Conservation (phyloP, 2,113 vertebrate species). For the Potamarius usumacintae region DNA sequence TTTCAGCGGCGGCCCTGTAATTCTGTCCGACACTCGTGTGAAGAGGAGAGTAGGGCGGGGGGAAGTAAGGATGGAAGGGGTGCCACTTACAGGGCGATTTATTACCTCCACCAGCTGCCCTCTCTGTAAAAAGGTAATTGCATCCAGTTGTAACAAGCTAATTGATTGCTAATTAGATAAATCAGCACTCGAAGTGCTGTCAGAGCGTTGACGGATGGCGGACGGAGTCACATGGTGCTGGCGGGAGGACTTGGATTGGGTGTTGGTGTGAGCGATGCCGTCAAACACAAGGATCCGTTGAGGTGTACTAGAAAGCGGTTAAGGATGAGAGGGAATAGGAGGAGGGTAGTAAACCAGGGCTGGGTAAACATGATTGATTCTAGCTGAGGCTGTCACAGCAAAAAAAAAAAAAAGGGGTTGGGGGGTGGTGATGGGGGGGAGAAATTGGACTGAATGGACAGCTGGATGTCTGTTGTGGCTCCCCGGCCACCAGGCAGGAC, state of each 20-base stretch:
- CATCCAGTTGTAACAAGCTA: slow-evolving; percentile 99
- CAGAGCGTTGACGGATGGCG: slow-evolving; percentile 90
- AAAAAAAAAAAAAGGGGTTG: too few species aligned
- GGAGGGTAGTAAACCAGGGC: slow-evolving; percentile 43
- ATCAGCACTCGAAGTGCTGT: slow-evolving; percentile 91
- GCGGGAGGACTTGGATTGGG: slow-evolving; percentile 62
- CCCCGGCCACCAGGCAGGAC: slow-evolving; percentile 81
- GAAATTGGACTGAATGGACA: slow-evolving; percentile 87
- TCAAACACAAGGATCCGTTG: slow-evolving; percentile 31
- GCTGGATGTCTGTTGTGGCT: slow-evolving; percentile 73
- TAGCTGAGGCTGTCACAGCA: slow-evolving; percentile 76
- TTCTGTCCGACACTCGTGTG: slow-evolving; percentile 73
- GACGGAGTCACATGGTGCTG: slow-evolving; percentile 75
- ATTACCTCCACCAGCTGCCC: slow-evolving; percentile 96
- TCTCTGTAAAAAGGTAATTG: slow-evolving; percentile 99
- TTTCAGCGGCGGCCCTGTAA: slow-evolving; percentile 73
- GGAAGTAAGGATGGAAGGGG: slow-evolving; percentile 50
- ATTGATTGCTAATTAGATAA: slow-evolving; percentile 99
- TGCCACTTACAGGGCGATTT: slow-evolving; percentile 77
- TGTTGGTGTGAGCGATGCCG: background rate
- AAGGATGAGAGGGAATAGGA: slow-evolving; percentile 22
- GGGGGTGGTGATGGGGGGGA: slow-evolving; percentile 66
- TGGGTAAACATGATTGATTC: slow-evolving; percentile 86
- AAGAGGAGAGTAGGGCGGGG: slow-evolving; percentile 58
- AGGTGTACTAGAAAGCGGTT: slow-evolving; percentile 22